Evolutionary conservation across 2,797 vertebrate species (phyloP).

Genomic region (Paramormyrops hopkinsi): DNA sequence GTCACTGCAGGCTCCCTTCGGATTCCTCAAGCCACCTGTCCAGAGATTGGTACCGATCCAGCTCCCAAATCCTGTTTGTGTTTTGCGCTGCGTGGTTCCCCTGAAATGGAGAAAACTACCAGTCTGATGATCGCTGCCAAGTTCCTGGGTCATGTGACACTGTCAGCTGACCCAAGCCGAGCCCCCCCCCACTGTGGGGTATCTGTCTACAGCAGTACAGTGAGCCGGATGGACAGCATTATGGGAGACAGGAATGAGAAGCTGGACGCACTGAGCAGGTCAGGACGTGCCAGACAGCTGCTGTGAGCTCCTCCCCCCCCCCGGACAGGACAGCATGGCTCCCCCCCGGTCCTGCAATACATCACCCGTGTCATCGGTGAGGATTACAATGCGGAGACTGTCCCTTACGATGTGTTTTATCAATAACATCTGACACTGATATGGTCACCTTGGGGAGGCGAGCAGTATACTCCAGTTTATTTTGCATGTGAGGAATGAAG

Average conservation of each 20-base stretch:
- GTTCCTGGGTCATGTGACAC: not conserved
- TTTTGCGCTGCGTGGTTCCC: not conserved
- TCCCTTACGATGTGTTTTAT: not conserved
- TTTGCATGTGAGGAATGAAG: not conserved
- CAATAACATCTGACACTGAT: constrained; percentile 4
- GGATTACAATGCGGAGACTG: not conserved
- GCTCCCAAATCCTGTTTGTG: not conserved
- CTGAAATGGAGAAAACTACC: not conserved
- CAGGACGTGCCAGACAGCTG: not conserved
- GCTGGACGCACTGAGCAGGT: not conserved
- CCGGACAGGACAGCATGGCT: not conserved
- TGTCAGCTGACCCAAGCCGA: not conserved
- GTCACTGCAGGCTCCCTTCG: not conserved
- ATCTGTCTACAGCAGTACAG: not conserved
- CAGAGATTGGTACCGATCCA: not conserved
- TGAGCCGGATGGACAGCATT: not conserved
- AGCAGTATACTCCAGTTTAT: not conserved
- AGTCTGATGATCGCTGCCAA: not conserved
- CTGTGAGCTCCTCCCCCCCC: not conserved
- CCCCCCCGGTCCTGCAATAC: not conserved
- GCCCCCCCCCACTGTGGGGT: not conserved
- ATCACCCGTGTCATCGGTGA: not conserved
- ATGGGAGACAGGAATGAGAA: not conserved
- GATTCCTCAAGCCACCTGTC: not conserved
- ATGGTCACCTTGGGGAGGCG: not conserved